phyloP scores from a whole-genome alignment of 2,888 invertebrate species.

The Andrena bicolor region DNA sequence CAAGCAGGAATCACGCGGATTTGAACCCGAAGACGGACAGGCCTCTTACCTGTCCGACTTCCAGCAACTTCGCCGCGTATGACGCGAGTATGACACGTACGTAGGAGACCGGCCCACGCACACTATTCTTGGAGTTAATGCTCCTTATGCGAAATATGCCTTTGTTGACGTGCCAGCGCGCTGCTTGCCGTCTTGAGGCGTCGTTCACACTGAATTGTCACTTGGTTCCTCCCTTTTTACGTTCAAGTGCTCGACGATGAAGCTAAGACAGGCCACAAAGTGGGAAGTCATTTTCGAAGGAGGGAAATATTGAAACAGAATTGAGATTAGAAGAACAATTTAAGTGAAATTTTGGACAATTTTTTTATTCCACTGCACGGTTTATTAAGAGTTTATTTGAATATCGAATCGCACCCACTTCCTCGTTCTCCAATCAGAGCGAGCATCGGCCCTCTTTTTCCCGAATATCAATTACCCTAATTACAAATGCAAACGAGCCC shows the following conservation, averaged over 20 bases:
- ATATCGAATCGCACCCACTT: neutral
- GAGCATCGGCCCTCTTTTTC: neutral
- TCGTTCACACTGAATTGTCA: conserved; percentile 49
- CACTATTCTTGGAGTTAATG: conserved; percentile 81
- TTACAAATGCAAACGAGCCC: conserved; percentile 41
- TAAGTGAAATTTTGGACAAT: too few relatives aligned
- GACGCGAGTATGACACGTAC: conserved; percentile 66
- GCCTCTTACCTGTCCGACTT: conserved; percentile 47
- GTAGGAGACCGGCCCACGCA: conserved; percentile 79
- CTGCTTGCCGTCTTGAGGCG: conserved; percentile 51
- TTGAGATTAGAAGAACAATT: too few relatives aligned
- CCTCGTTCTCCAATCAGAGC: neutral
- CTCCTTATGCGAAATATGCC: conserved; percentile 79
- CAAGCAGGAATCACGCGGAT: conserved; percentile 24
- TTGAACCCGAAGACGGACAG: conserved; percentile 26
- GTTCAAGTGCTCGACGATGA: neutral
- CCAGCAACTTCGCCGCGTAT: conserved; percentile 31
- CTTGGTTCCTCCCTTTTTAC: neutral
- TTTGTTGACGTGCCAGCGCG: conserved; percentile 78
- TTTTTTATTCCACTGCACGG: too few relatives aligned
- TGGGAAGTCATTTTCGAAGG: neutral
- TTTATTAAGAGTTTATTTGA: neutral
- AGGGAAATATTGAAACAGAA: too few relatives aligned
- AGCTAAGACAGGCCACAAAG: neutral
- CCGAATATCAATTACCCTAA: conserved; percentile 27